Conservation (phyloP, 2,113 vertebrate species). For the Phalacrocorax aristotelis region DNA sequence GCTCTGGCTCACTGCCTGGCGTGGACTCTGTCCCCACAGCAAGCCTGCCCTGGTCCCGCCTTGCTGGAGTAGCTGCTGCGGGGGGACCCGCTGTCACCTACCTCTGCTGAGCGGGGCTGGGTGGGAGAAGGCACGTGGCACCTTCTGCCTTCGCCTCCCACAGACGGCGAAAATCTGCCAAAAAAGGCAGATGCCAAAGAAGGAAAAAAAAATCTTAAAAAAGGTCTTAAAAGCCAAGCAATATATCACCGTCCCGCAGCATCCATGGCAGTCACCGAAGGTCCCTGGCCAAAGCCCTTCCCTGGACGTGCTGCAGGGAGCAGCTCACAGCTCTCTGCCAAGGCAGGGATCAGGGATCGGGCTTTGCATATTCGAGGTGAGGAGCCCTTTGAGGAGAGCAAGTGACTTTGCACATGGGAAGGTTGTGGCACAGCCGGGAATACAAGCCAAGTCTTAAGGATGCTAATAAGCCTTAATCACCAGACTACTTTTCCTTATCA, state of each 20-base stretch:
- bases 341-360: accelerated
- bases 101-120: not conserved
- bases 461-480: not conserved
- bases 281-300: not conserved
- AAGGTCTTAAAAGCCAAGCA: not conserved
- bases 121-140: not conserved
- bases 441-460: not conserved
- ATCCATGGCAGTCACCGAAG: accelerated
- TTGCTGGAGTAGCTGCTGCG: accelerated
- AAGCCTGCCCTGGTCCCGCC: not conserved
- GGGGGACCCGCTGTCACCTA: accelerated
- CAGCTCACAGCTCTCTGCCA: not conserved
- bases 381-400: not conserved
- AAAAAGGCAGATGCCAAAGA: not conserved
- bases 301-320: not conserved
- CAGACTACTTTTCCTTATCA: not conserved
- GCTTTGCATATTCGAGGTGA: accelerated
- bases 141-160: not conserved
- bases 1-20: not conserved
- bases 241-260: accelerated
- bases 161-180: not conserved
- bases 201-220: not conserved
- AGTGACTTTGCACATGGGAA: not conserved
- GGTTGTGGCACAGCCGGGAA: not conserved
- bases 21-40: not conserved